Conservation (phyloP, 2,113 vertebrate species). For the Herpetotheres cachinnans region DNA sequence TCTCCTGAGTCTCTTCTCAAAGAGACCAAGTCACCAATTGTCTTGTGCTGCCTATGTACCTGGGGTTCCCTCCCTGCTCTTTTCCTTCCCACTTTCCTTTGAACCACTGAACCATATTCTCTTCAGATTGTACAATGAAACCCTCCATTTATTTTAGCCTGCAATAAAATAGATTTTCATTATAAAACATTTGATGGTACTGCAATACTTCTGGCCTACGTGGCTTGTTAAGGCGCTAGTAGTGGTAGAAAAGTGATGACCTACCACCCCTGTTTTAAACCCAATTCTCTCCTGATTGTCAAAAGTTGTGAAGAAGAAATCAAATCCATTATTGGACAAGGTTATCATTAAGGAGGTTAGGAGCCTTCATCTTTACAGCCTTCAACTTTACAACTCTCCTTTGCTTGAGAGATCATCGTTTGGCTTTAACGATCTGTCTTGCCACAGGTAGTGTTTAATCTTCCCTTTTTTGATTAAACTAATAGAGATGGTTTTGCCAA, state of each 20-base stretch:
- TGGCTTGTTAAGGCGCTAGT: slow-evolving; percentile 6
- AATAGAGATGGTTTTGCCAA: slow-evolving; percentile 18
- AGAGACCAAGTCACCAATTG: background rate
- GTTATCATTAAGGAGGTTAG: slow-evolving; percentile 49
- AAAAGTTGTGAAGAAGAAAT: slow-evolving; percentile 54
- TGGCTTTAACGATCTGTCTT: slow-evolving; percentile 27
- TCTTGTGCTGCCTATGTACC: background rate
- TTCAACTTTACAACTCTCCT: slow-evolving; percentile 45
- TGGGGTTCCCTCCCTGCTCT: background rate
- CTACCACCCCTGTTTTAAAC: slow-evolving; percentile 41
- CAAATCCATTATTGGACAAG: slow-evolving; percentile 54
- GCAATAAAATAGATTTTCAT: slow-evolving; percentile 54
- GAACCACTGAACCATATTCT: background rate
- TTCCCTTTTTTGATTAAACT: slow-evolving; percentile 55
- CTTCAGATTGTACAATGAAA: slow-evolving; percentile 26
- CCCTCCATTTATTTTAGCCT: slow-evolving; percentile 40
- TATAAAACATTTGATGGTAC: slow-evolving; percentile 36
- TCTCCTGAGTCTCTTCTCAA: background rate
- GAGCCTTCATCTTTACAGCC: slow-evolving; percentile 42
- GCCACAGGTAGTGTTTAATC: slow-evolving; percentile 30
- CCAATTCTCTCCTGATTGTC: slow-evolving; percentile 42
- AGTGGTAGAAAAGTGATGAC: slow-evolving; percentile 2
- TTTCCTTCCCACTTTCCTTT: background rate
- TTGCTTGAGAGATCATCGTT: slow-evolving; percentile 27
- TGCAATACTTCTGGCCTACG: background rate